phyloP scores from a whole-genome alignment of 2,113 vertebrate species.

The Ammodytes marinus region DNA sequence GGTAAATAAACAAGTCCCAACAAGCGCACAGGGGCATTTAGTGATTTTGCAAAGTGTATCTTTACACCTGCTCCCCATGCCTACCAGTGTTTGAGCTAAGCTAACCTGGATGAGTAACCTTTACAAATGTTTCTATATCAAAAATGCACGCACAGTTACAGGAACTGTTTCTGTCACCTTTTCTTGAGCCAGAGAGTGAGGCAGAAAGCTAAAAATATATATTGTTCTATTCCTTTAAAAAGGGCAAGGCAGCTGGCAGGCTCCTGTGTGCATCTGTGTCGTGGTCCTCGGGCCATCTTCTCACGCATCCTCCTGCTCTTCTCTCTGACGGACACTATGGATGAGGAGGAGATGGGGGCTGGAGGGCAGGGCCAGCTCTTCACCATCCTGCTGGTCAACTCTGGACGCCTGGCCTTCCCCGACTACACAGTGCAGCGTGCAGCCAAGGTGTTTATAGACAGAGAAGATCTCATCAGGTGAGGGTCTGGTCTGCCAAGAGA shows the following conservation, averaged over 20 bases:
- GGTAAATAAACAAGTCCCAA: too few species aligned
- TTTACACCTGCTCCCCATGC: too few species aligned
- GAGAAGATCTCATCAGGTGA: slow-evolving; percentile 94
- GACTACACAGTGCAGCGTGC: slow-evolving; percentile 86
- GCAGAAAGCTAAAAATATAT: too few species aligned
- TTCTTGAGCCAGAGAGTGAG: too few species aligned
- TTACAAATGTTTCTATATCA: too few species aligned
- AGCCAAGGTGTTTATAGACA: slow-evolving; percentile 89
- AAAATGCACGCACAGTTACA: too few species aligned
- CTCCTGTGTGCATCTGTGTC: slow-evolving; percentile 86
- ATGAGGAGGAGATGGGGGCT: slow-evolving; percentile 91
- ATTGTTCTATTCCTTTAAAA: background rate
- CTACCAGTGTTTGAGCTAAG: too few species aligned
- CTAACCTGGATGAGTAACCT: too few species aligned
- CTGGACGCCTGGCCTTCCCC: slow-evolving; percentile 90
- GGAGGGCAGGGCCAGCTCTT: slow-evolving; percentile 92
- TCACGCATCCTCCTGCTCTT: slow-evolving; percentile 92
- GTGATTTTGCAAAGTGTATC: too few species aligned
- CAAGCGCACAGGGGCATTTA: too few species aligned
- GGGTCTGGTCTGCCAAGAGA: background rate
- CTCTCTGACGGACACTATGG: slow-evolving; percentile 88
- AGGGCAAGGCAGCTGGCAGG: slow-evolving; percentile 91
- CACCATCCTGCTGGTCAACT: slow-evolving; percentile 91
- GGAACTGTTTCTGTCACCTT: too few species aligned
- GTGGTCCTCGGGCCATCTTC: slow-evolving; percentile 88